Base-by-base conservation (phyloP, 2,888 invertebrate genomes). In the Diabrotica balteata region DNA sequence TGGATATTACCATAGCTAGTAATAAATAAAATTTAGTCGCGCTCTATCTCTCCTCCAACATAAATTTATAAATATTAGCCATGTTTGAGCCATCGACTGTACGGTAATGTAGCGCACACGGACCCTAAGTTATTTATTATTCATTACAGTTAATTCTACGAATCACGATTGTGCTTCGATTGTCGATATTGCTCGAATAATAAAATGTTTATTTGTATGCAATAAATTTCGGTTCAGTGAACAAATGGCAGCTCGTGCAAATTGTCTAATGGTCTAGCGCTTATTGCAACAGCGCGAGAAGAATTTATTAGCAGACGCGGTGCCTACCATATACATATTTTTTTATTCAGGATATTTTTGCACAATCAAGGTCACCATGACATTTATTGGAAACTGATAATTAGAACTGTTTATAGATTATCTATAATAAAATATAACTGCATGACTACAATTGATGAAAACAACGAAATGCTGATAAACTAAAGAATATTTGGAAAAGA, bases 121-220 rank as follows among this genome's bases (percentile, higher is more conserved):
- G 22, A 61, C 46, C 59, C 54, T 55, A 44, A 63, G 63, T 66
- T 69, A 69, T 69, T 69, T 66, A 66, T 69, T 63, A 66, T 69
- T 63, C 64, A 66, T 69, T 58, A 58, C 8, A 51, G 57, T 68
- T 52, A 64, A 55, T 63, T 62, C 50, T 68, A 63, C 57, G 46
- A 68, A 51, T 47, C 62, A 63, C 11, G 46, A 63, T 63, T 55
- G 22, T 42, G 32, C 62, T 63, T 63, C 55, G 51, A 43, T 51
- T 51, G 59, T 59, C 43, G 53, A 62, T 54, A 45, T 55, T 49
- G n/a, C 17, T n/a, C 10, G 8, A 46, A 49, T 63, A 63, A 47
- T 63, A 43, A 63, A 63, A 63, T 55, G 54, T 63, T 55, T 63
- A 63, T 54, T 55, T 63, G 49, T 55, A 11, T 8, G 51, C n/a